Evolutionary conservation across 2,888 invertebrate species (phyloP).

Genomic region (Euplexia lucipara): DNA sequence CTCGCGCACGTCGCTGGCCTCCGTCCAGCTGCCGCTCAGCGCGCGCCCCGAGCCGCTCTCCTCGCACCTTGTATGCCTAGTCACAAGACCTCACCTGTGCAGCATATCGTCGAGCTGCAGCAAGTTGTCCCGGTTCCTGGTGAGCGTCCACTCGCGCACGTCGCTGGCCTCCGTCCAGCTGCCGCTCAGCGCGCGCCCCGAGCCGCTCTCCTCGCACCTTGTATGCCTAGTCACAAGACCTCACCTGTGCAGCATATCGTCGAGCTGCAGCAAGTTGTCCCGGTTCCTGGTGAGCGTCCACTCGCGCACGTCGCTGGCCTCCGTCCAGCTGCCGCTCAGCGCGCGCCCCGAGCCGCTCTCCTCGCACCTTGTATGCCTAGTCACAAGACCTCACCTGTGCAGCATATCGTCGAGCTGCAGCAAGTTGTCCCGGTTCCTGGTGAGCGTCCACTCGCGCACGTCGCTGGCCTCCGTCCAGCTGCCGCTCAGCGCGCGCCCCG

Average conservation of each 20-base stretch:
- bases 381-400: conserved; percentile 92
- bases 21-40: conserved; percentile 79
- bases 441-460: conserved; percentile 95
- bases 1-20: conserved; percentile 90
- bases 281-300: conserved; percentile 97
- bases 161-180: conserved; percentile 83
- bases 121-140: conserved; percentile 96
- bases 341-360: conserved; percentile 60
- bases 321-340: conserved; percentile 79
- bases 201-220: too few species aligned
- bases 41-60: conserved; percentile 60
- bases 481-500: conserved; percentile 65
- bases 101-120: conserved; percentile 97
- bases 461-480: conserved; percentile 83
- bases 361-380: too few species aligned
- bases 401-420: conserved; percentile 97
- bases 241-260: conserved; percentile 97
- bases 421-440: conserved; percentile 96
- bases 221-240: too few species aligned
- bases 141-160: conserved; percentile 95
- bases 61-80: too few species aligned
- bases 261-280: conserved; percentile 97
- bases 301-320: conserved; percentile 90
- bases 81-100: conserved; percentile 92
- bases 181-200: conserved; percentile 65